Evolutionary conservation across 1,140 invertebrate species (phyloP).

Genomic region (Megathymus violae): DNA sequence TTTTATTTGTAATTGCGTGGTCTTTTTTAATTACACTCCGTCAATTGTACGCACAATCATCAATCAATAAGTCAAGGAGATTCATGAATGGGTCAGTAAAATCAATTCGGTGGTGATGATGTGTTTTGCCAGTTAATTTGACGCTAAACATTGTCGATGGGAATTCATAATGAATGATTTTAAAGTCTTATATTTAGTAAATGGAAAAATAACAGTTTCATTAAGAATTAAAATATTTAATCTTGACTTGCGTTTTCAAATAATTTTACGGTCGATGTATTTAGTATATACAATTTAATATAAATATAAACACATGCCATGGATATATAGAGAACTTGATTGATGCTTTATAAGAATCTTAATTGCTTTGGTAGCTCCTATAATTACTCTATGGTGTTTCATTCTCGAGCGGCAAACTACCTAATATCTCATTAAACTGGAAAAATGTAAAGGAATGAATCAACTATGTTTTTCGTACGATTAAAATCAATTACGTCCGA

Average conservation of each 20-base stretch:
- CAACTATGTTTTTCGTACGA: constrained; percentile 20
- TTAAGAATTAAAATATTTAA: constrained; percentile 35
- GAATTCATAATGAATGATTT: constrained; percentile 50
- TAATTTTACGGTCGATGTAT: constrained; percentile 10
- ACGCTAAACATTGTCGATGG: constrained; percentile 66
- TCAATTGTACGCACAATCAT: constrained; percentile 70
- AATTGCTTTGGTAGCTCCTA: constrained; percentile 33
- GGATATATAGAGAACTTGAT: constrained; percentile 26
- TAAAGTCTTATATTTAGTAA: constrained; percentile 35
- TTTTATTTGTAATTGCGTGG: constrained; percentile 32
- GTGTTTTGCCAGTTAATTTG: constrained; percentile 74
- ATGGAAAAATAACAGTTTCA: constrained; percentile 43
- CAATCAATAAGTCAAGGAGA: constrained; percentile 78
- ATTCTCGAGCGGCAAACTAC: not conserved
- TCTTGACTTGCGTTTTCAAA: no score
- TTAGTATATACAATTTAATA: constrained; percentile 7
- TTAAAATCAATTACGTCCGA: no score
- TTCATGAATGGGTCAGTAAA: constrained; percentile 73
- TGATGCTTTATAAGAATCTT: constrained; percentile 20
- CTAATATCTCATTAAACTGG: not conserved
- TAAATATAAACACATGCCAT: constrained; percentile 34
- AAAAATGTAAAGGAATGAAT: not conserved
- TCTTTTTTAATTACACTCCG: constrained; percentile 74
- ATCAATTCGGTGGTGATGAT: constrained; percentile 74
- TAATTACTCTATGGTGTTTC: constrained; percentile 36